phyloP scores from a whole-genome alignment of 1,140 invertebrate genomes.

The Piezodorus guildinii region DNA sequence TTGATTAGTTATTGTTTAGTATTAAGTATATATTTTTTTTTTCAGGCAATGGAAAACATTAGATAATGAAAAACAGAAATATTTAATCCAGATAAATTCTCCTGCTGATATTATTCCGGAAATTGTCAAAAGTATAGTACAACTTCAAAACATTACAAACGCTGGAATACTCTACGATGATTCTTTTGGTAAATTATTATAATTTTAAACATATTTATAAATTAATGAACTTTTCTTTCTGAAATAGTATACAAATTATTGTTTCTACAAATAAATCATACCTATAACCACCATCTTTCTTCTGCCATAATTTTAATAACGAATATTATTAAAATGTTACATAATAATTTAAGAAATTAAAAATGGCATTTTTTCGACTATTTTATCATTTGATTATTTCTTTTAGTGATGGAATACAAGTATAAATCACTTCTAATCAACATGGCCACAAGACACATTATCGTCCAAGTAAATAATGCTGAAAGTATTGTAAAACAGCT shows the following conservation, averaged over 20 bases:
- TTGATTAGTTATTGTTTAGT: too few species aligned
- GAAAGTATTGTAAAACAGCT: conserved; percentile 49
- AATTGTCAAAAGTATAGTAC: conserved; percentile 64
- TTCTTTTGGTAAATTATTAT: conserved; percentile 52
- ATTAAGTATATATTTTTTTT: neutral
- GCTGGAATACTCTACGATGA: conserved; percentile 82
- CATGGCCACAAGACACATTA: conserved; percentile 74
- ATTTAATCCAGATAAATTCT: conserved; percentile 59
- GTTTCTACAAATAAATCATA: too few species aligned
- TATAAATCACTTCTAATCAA: conserved; percentile 80
- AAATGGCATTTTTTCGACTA: too few species aligned
- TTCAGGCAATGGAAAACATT: conserved; percentile 59
- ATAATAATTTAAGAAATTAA: too few species aligned
- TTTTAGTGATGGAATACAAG: conserved; percentile 77
- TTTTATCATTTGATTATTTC: conserved; percentile 17
- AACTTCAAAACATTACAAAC: conserved; percentile 73
- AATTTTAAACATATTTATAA: too few species aligned
- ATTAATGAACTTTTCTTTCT: too few species aligned
- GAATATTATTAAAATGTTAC: too few species aligned
- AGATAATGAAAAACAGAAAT: conserved; percentile 51
- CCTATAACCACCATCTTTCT: too few species aligned
- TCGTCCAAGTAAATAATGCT: conserved; percentile 47
- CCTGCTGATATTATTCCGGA: conserved; percentile 73
- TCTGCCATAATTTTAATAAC: too few species aligned
- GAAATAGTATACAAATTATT: too few species aligned